Evolutionary conservation across 1,140 invertebrate genomes (phyloP).

Genomic region (Drosophila rhopaloa): DNA sequence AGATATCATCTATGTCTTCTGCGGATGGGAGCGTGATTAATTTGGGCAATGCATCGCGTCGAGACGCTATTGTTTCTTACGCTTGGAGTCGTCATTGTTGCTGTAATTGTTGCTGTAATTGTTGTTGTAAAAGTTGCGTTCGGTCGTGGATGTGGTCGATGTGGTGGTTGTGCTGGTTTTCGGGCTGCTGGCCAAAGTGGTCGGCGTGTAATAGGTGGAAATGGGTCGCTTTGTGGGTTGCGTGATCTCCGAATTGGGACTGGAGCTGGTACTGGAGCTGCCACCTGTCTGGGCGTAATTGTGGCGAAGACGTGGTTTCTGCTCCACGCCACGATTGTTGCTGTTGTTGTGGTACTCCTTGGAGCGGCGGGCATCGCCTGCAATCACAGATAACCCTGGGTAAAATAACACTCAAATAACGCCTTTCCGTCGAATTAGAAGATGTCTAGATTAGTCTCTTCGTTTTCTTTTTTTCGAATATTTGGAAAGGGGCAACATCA

Average conservation of each 20-base stretch:
- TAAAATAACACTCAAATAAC: slow-evolving; percentile 9
- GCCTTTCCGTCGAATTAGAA: neutral
- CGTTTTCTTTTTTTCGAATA: neutral
- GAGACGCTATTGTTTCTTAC: slow-evolving; percentile 73
- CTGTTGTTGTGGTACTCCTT: slow-evolving; percentile 67
- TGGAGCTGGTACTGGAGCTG: slow-evolving; percentile 37
- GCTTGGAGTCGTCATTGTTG: slow-evolving; percentile 79
- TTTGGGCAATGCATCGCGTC: slow-evolving; percentile 43
- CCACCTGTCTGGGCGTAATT: slow-evolving; percentile 54
- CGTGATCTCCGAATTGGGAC: slow-evolving; percentile 65
- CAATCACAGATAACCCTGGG: slow-evolving; percentile 30
- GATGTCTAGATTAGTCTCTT: neutral
- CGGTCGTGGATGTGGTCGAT: slow-evolving; percentile 58
- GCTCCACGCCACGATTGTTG: slow-evolving; percentile 52
- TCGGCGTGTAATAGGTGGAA: slow-evolving; percentile 83
- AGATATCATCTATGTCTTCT: slow-evolving; percentile 85
- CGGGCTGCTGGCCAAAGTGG: slow-evolving; percentile 48
- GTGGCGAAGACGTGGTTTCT: slow-evolving; percentile 72
- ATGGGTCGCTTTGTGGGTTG: slow-evolving; percentile 71
- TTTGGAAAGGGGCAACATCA: no score
- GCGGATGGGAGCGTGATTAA: slow-evolving; percentile 55
- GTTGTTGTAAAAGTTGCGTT: slow-evolving; percentile 66
- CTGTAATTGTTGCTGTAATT: slow-evolving; percentile 56
- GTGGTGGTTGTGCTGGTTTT: slow-evolving; percentile 38
- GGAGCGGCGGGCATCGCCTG: slow-evolving; percentile 76